Conservation (phyloP, 2,797 vertebrate genomes). For the Cercopithecus neglectus region DNA sequence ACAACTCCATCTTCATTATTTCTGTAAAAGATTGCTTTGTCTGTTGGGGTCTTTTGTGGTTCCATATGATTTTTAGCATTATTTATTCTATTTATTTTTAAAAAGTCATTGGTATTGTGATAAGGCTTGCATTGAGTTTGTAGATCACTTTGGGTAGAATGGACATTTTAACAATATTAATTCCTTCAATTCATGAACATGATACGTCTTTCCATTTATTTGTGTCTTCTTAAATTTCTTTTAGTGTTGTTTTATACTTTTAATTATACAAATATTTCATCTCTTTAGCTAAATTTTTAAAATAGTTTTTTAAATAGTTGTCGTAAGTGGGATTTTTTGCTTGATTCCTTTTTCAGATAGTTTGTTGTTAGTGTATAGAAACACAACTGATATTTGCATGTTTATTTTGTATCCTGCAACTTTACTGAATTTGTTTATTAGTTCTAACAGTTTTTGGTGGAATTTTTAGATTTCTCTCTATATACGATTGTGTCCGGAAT, state of each 20-base stretch:
- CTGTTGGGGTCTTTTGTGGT: no score
- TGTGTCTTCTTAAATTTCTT: neutral
- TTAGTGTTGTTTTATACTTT: neutral
- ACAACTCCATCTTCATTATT: no score
- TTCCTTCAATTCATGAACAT: neutral
- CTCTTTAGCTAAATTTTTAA: neutral
- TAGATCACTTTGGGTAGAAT: neutral
- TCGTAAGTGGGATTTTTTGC: no score
- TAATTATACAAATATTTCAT: neutral
- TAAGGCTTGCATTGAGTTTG: neutral
- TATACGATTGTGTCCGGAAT: neutral
- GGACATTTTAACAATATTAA: neutral
- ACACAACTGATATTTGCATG: neutral
- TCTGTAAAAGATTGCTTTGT: no score
- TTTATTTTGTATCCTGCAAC: neutral
- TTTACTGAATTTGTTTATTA: neutral
- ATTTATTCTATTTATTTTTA: neutral
- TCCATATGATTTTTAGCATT: neutral
- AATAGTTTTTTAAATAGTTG: no score
- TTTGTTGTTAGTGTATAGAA: neutral
- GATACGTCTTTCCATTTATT: neutral
- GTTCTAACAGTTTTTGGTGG: neutral
- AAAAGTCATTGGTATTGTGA: neutral
- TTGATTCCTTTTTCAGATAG: neutral
- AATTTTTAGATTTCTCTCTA: neutral